Conservation (phyloP, 2,888 invertebrate species). For the Morpho helenor region DNA sequence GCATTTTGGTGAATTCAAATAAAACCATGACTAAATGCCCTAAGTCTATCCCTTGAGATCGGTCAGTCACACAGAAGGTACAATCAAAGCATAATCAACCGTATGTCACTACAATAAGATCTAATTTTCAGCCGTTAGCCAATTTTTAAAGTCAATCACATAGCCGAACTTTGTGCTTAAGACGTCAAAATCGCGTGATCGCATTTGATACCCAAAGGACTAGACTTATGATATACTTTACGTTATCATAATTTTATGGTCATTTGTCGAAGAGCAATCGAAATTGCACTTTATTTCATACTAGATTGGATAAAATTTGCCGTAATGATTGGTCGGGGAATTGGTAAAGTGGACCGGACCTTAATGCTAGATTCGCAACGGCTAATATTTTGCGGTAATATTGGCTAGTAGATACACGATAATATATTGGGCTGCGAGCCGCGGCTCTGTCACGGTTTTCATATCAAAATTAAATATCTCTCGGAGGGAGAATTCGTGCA, state of each 20-base stretch:
- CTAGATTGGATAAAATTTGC: slow-evolving; percentile 28
- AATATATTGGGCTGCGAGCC: slow-evolving; percentile 61
- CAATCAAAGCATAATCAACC: slow-evolving; percentile 23
- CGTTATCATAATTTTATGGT: slow-evolving; percentile 33
- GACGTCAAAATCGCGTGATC: slow-evolving; percentile 30
- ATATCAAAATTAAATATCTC: slow-evolving; percentile 77
- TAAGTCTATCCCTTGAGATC: slow-evolving; percentile 62
- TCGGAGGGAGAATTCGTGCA: slow-evolving; percentile 35
- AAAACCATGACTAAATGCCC: slow-evolving; percentile 73
- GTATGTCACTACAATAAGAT: slow-evolving; percentile 14
- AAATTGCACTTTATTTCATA: slow-evolving; percentile 30
- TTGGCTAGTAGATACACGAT: slow-evolving; percentile 66
- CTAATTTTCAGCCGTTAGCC: neutral
- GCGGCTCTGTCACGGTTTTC: slow-evolving; percentile 56
- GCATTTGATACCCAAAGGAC: slow-evolving; percentile 37
- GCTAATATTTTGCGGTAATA: slow-evolving; percentile 73
- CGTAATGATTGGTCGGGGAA: slow-evolving; percentile 7
- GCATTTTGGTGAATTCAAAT: slow-evolving; percentile 70
- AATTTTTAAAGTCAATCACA: neutral
- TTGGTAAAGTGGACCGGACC: slow-evolving; percentile 45
- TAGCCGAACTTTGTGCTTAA: slow-evolving; percentile 27
- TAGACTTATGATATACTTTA: slow-evolving; percentile 38
- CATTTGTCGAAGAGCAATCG: slow-evolving; percentile 14
- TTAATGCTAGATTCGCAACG: slow-evolving; percentile 66
- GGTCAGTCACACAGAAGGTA: slow-evolving; percentile 46